Percentiles rank a stretch among this genome's conserved stretches.
Conservation (phyloP, 2,113 vertebrate species). For the Salvelinus fontinalis region DNA sequence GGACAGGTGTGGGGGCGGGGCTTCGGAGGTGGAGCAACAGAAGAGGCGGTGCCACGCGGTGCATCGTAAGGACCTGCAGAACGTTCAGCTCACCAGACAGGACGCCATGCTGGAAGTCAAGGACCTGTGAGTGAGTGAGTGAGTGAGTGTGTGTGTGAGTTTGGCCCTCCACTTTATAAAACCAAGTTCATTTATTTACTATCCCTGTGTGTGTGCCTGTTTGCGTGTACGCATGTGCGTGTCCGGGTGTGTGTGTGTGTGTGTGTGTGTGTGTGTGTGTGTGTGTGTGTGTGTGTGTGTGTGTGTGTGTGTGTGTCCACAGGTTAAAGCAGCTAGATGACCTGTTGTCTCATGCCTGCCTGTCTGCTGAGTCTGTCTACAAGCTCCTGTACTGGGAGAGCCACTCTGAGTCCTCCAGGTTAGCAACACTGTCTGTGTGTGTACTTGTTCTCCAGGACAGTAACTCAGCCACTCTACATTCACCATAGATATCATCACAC, state of each 20-base stretch:
- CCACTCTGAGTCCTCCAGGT: constrained; percentile 84
- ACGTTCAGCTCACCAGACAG: constrained; percentile 84
- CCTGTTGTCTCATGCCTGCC: constrained; percentile 80
- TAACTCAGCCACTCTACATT: no score
- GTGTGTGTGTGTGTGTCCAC: constrained; percentile 10
- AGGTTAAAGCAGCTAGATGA: constrained; percentile 91
- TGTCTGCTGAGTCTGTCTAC: constrained; percentile 81
- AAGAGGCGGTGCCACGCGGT: constrained; percentile 78
- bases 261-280: background rate
- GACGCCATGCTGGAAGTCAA: constrained; percentile 93
- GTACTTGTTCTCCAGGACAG: background rate
- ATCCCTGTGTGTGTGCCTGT: background rate
- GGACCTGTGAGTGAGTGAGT: constrained; percentile 82
- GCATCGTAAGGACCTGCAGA: constrained; percentile 84
- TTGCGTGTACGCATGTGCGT: no score
- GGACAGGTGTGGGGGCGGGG: constrained; percentile 77
- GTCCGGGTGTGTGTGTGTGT: background rate
- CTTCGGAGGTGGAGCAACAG: constrained; percentile 77
- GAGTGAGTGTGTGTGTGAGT: constrained; percentile 11
- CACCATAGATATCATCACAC: no score
- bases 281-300: no score
- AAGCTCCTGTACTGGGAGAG: constrained; percentile 88
- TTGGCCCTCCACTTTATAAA: background rate
- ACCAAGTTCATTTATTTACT: no score
- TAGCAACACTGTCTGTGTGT: constrained; percentile 55